phyloP scores from a whole-genome alignment of 2,797 vertebrate genomes.

The Pseudomugil tenellus region DNA sequence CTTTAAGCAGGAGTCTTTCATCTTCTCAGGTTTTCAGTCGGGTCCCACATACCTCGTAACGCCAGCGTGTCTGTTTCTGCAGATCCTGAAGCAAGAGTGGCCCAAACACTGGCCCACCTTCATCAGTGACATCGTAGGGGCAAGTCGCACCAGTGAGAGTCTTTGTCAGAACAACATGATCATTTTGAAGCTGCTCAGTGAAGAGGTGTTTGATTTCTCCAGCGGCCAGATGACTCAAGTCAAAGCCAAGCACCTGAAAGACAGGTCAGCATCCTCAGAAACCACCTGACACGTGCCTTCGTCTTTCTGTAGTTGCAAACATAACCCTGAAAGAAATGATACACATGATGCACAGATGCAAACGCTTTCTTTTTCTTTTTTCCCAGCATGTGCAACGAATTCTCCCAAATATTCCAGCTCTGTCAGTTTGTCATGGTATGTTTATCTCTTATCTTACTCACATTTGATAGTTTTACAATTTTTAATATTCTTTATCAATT shows the following conservation, averaged over 20 bases:
- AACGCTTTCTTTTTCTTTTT: background rate
- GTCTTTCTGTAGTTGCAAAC: background rate
- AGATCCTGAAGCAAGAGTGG: conserved; percentile 99
- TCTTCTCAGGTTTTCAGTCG: background rate
- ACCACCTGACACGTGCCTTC: background rate
- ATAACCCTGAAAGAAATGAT: background rate
- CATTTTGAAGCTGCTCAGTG: conserved; percentile 96
- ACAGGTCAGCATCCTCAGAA: conserved; percentile 83
- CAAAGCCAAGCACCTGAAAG: conserved; percentile 99
- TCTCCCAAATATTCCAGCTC: conserved; percentile 98
- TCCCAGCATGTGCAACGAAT: conserved; percentile 97
- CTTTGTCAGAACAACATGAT: conserved; percentile 99
- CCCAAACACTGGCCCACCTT: conserved; percentile 99
- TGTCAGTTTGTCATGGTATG: conserved; percentile 98
- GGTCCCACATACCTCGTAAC: background rate
- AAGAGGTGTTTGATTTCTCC: conserved; percentile 99
- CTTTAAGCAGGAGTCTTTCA: background rate
- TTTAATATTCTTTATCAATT: too few species aligned
- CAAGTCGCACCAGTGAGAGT: conserved; percentile 97
- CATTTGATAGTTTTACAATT: background rate
- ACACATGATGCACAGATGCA: background rate
- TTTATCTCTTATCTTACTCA: background rate
- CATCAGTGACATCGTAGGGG: conserved; percentile 98
- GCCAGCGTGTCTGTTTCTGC: background rate
- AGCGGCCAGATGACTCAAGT: conserved; percentile 99